Evolutionary conservation across 2,888 invertebrate species (phyloP).

Genomic region (Lepas anatifera): DNA sequence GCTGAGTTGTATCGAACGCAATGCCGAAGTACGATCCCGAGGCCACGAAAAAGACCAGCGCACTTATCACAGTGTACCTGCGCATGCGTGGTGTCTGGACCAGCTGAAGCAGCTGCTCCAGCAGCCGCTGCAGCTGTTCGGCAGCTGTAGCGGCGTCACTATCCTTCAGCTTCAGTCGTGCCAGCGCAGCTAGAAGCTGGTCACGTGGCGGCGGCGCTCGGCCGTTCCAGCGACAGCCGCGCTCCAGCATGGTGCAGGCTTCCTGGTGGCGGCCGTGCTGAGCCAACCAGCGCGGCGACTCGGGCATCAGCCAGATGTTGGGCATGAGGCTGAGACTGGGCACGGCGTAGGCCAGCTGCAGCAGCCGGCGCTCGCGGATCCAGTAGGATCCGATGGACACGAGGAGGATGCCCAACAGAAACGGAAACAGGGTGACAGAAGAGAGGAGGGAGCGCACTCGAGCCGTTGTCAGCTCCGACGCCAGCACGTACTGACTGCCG

Average conservation of each 20-base stretch:
- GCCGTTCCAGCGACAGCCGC: not conserved
- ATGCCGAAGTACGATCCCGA: constrained; percentile 38
- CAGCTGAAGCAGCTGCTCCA: not conserved
- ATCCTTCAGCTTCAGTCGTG: not conserved
- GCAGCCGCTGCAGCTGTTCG: too few relatives aligned
- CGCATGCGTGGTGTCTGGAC: not conserved
- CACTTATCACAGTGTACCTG: not conserved
- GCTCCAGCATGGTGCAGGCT: not conserved
- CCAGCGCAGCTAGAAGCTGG: not conserved
- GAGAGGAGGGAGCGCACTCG: constrained; percentile 45
- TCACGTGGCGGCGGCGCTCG: not conserved
- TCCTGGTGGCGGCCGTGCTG: not conserved
- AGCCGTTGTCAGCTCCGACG: constrained; percentile 47
- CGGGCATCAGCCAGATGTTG: constrained; percentile 51
- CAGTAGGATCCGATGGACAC: constrained; percentile 50
- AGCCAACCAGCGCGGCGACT: constrained; percentile 66
- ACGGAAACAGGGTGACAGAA: constrained; percentile 55
- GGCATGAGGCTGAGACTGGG: constrained; percentile 45
- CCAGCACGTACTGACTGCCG: constrained; percentile 19
- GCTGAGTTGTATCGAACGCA: constrained; percentile 34
- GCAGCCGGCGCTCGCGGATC: constrained; percentile 51
- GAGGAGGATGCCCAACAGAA: constrained; percentile 53
- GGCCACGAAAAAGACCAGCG: constrained; percentile 19
- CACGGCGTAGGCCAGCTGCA: constrained; percentile 53
- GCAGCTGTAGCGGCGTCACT: too few relatives aligned